Percentiles rank a stretch among this genome's conserved stretches.
These are phyloP conservation scores for Cotesia congregata DNA, from an alignment of 2,888 invertebrate species.

Conservation along the genomic window DNA sequence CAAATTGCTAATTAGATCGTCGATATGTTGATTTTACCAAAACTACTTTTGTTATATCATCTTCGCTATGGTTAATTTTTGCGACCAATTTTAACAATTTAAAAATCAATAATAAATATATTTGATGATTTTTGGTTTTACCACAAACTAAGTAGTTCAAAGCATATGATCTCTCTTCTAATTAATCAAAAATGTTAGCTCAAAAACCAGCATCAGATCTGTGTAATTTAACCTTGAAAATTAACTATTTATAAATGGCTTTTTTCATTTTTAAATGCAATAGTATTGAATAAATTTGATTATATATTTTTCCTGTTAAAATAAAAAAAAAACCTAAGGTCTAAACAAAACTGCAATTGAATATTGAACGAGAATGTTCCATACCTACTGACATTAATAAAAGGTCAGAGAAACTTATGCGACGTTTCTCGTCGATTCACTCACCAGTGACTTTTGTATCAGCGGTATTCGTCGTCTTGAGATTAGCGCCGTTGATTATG, in stretches of 20 bases:
- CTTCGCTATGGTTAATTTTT: too few species aligned
- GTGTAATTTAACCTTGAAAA: not conserved
- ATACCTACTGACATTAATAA: constrained; percentile 51
- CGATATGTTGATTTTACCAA: too few species aligned
- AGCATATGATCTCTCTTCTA: too few species aligned
- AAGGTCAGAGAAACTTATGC: constrained; percentile 55
- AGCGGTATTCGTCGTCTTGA: constrained; percentile 18
- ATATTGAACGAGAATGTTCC: constrained; percentile 10
- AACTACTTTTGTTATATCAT: too few species aligned
- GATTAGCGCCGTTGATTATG: constrained; percentile 37
- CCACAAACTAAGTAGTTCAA: too few species aligned
- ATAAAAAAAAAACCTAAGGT: not conserved
- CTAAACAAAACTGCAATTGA: not conserved
- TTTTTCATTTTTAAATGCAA: not conserved
- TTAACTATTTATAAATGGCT: too few species aligned
- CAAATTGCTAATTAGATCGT: too few species aligned
- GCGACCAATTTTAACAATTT: too few species aligned
- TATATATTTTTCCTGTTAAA: not conserved
- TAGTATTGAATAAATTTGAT: not conserved
- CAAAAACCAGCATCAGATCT: too few species aligned
- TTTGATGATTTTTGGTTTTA: too few species aligned
- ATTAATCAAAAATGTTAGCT: too few species aligned
- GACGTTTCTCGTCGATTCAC: constrained; percentile 38
- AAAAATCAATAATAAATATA: too few species aligned
- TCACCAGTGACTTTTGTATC: constrained; percentile 18